These are phyloP conservation scores for Stegostoma tigrinum DNA, from an alignment of 2,113 vertebrate genomes.

Conservation along the genomic window DNA sequence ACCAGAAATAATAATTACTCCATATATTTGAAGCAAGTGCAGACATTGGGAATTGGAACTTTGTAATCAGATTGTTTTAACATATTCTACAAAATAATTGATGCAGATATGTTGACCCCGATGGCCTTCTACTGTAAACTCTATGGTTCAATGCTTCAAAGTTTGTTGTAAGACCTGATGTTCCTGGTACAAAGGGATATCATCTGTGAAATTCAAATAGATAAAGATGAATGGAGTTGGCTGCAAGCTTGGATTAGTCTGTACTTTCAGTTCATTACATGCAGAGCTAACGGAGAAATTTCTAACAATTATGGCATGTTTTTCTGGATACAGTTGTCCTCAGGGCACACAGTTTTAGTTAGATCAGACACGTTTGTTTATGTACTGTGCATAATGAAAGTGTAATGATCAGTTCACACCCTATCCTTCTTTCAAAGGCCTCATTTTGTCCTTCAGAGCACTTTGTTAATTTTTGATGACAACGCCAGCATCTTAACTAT, in stretches of 20 bases:
- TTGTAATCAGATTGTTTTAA: neutral
- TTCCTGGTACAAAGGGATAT: neutral
- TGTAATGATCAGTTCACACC: neutral
- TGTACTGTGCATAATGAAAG: neutral
- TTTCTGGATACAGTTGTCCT: neutral
- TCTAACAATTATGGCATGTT: neutral
- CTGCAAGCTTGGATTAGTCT: neutral
- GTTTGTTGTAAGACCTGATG: neutral
- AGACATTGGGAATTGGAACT: too few relatives aligned
- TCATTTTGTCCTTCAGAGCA: neutral
- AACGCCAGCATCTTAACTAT: neutral
- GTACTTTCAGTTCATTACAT: neutral
- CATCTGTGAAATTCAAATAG: neutral
- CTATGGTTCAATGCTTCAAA: neutral
- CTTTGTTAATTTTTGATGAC: neutral
- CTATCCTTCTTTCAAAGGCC: neutral
- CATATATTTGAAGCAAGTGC: neutral
- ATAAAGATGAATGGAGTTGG: neutral
- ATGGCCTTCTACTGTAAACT: neutral
- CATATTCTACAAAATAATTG: neutral
- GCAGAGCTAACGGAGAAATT: neutral
- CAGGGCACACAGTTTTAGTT: neutral
- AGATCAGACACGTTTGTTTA: neutral
- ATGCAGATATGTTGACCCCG: neutral
- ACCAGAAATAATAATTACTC: neutral